A percentile compares a stretch with the other conserved stretches of the same genome.
Conservation (phyloP, 2,113 vertebrate genomes). For the rabbit (Oryctolagus cuniculus) region DNA sequence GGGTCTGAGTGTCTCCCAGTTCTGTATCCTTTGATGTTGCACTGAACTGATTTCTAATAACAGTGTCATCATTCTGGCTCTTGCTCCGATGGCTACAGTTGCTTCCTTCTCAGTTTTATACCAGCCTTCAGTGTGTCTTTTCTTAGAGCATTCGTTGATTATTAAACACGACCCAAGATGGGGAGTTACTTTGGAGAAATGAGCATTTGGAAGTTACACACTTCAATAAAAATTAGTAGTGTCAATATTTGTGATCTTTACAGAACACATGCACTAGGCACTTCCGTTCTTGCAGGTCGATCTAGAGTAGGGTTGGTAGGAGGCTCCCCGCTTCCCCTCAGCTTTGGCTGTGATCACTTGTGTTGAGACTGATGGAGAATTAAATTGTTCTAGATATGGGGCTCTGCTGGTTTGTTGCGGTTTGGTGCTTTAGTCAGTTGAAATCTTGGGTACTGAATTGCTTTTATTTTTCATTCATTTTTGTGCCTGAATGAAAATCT, state of each 20-base stretch:
- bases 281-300: neutral
- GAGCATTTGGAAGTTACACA: fast-evolving
- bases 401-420: fast-evolving
- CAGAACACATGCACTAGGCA: neutral
- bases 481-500: too few species aligned
- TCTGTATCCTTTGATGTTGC: neutral
- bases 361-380: neutral
- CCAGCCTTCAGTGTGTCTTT: neutral
- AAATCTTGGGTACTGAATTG: too few species aligned
- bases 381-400: too few species aligned
- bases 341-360: neutral
- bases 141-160: neutral
- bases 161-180: fast-evolving
- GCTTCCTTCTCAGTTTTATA: neutral
- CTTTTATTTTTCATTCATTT: neutral
- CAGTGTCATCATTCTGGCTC: fast-evolving
- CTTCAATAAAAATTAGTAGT: fast-evolving
- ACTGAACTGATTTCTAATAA: neutral
- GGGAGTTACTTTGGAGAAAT: too few species aligned
- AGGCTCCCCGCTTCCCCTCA: fast-evolving
- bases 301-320: neutral
- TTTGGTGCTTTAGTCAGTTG: too few species aligned
- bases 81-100: fast-evolving
- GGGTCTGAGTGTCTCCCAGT: neutral
- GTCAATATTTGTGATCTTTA: neutral